phyloP scores from a whole-genome alignment of 2,888 invertebrate genomes.

The Lamproptera curius region DNA sequence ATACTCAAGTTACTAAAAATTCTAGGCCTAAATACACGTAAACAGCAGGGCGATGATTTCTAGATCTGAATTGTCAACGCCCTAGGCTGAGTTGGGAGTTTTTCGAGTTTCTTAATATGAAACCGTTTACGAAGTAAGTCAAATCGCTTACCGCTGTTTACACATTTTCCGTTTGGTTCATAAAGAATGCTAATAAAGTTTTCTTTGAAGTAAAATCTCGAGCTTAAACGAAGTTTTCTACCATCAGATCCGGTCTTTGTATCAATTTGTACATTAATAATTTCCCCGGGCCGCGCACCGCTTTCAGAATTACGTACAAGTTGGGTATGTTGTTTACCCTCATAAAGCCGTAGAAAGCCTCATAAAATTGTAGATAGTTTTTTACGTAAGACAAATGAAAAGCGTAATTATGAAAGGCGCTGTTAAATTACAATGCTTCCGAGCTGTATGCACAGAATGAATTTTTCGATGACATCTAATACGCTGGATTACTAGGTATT shows the following conservation, averaged over 20 bases:
- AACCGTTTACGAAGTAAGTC: too few species aligned
- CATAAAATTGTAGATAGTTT: constrained; percentile 58
- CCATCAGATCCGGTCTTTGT: constrained; percentile 54
- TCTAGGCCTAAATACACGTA: too few species aligned
- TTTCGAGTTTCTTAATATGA: too few species aligned
- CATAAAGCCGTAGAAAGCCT: constrained; percentile 60
- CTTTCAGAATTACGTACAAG: constrained; percentile 51
- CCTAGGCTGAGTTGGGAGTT: too few species aligned
- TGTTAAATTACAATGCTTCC: constrained; percentile 39
- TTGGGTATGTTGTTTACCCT: constrained; percentile 55
- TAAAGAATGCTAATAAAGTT: constrained; percentile 39
- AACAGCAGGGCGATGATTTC: too few species aligned
- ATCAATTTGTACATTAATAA: constrained; percentile 66
- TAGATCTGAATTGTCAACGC: too few species aligned
- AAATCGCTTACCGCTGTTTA: constrained; percentile 48
- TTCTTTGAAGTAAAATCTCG: constrained; percentile 62
- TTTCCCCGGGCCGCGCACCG: constrained; percentile 52
- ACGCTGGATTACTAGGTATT: too few species aligned
- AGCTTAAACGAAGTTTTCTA: constrained; percentile 54
- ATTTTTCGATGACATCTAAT: constrained; percentile 34
- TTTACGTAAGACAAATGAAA: constrained; percentile 68
- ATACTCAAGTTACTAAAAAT: too few species aligned
- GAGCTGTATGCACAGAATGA: constrained; percentile 35
- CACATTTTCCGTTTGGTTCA: constrained; percentile 44
- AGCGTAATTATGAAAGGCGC: constrained; percentile 50